phyloP scores from a whole-genome alignment of 1,140 invertebrate genomes.

The Drosophila bipectinata region DNA sequence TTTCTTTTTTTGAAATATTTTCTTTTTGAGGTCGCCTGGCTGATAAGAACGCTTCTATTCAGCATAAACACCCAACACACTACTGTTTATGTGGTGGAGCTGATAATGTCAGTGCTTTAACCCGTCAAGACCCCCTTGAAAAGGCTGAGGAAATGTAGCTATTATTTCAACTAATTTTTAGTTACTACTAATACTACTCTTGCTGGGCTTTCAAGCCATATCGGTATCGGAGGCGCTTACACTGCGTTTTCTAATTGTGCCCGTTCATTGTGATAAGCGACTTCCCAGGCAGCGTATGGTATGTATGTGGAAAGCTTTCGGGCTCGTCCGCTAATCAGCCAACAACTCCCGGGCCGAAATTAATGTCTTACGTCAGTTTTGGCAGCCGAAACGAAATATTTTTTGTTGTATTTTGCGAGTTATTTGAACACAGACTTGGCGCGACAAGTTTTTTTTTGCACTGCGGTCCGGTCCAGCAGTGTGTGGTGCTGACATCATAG shows the following conservation, averaged over 20 bases:
- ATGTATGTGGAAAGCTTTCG: conserved; percentile 32
- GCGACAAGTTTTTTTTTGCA: conserved; percentile 76
- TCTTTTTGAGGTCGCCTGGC: conserved; percentile 68
- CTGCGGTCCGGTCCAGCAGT: conserved; percentile 21
- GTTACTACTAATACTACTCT: no score
- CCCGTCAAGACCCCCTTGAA: conserved; percentile 23
- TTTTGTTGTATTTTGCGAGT: conserved; percentile 30
- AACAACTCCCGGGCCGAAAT: conserved; percentile 65
- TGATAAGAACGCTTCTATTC: conserved; percentile 54
- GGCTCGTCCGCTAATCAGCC: conserved; percentile 22
- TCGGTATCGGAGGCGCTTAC: not conserved
- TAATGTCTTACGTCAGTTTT: conserved; percentile 80
- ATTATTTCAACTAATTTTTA: not conserved
- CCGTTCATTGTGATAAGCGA: conserved; percentile 38
- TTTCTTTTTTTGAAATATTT: conserved; percentile 19
- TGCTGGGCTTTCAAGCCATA: not conserved
- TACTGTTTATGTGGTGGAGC: not conserved
- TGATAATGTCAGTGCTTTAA: conserved; percentile 31
- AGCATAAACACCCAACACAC: conserved; percentile 24
- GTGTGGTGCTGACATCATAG: conserved; percentile 62
- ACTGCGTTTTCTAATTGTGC: conserved; percentile 30
- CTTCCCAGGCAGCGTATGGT: conserved; percentile 4
- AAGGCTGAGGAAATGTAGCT: conserved; percentile 1
- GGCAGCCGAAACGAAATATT: conserved; percentile 47
- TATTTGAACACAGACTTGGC: conserved; percentile 52